Percentiles rank a stretch among this genome's conserved stretches.
These are phyloP conservation scores for Spongilla lacustris DNA, from an alignment of 37 sponge, comb jelly and placozoan genomes.

Conservation along the genomic window DNA sequence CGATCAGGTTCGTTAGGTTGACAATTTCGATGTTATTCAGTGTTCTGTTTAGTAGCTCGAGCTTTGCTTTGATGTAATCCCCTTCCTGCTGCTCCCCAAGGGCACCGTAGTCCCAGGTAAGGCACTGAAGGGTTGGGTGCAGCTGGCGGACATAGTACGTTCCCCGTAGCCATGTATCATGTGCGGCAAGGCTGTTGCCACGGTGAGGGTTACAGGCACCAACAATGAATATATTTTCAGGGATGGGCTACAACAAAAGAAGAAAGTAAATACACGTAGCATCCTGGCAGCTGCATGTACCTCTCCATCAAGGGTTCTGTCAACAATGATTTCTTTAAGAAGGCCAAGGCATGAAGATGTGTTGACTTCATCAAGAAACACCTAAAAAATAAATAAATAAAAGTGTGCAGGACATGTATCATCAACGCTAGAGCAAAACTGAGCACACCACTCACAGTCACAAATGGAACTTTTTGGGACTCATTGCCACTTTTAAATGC, in stretches of 20 bases:
- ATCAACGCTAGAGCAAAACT: neutral
- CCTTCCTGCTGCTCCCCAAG: conserved; percentile 83
- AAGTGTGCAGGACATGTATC: neutral
- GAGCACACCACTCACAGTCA: conserved; percentile 45
- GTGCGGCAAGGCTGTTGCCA: conserved; percentile 78
- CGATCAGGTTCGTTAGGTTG: conserved; percentile 70
- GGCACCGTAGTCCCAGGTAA: conserved; percentile 93
- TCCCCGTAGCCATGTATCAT: conserved; percentile 79
- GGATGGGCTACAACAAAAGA: conserved; percentile 60
- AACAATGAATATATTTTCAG: conserved; percentile 82
- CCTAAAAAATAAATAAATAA: conserved; percentile 24
- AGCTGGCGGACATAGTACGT: conserved; percentile 84
- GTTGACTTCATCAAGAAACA: conserved; percentile 94
- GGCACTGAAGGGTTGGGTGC: conserved; percentile 82
- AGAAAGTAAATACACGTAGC: no score
- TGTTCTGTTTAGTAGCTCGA: conserved; percentile 61
- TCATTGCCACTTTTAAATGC: conserved; percentile 15
- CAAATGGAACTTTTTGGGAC: conserved; percentile 38
- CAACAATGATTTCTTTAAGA: conserved; percentile 89
- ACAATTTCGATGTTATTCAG: conserved; percentile 45
- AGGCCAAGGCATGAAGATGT: conserved; percentile 88
- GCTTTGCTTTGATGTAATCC: conserved; percentile 82
- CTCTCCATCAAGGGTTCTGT: conserved; percentile 85
- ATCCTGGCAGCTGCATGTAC: no score
- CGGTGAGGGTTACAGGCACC: conserved; percentile 97